Conservation (phyloP, 2,113 vertebrate genomes). For the Callopanchax toddi region DNA sequence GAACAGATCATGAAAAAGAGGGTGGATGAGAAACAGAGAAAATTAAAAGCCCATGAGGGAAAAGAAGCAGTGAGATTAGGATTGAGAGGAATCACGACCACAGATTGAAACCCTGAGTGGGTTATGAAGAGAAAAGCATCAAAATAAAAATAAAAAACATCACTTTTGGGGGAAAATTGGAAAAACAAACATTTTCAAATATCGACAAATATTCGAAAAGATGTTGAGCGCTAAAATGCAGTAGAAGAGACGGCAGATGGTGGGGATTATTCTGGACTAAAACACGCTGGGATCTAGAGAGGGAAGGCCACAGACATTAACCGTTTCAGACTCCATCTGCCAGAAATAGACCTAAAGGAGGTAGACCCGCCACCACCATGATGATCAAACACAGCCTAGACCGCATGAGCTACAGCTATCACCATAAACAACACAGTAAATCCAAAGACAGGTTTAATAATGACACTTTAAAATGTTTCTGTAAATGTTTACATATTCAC, state of each 20-base stretch:
- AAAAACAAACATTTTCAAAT: conserved; percentile 39
- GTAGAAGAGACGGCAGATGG: conserved; percentile 80
- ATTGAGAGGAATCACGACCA: conserved; percentile 24
- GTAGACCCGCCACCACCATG: conserved; percentile 24
- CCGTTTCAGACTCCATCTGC: conserved; percentile 75
- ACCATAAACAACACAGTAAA: conserved; percentile 13
- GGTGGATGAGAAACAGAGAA: conserved; percentile 1
- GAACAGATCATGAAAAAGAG: conserved; percentile 27
- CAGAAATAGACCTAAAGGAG: conserved; percentile 72
- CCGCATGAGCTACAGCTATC: neutral
- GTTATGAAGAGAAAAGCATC: conserved; percentile 1
- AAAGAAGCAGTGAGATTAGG: conserved; percentile 23
- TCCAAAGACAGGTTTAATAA: neutral
- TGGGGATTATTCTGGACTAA: conserved; percentile 81
- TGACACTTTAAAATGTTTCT: conserved; percentile 6
- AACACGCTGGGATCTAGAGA: conserved; percentile 80
- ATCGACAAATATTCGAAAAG: conserved; percentile 46
- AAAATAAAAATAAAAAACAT: neutral
- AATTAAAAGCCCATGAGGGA: conserved; percentile 16
- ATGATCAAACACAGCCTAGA: conserved; percentile 39
- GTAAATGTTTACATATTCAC: neutral
- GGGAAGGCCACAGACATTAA: conserved; percentile 73
- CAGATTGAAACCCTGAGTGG: conserved; percentile 6
- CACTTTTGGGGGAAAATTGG: conserved; percentile 6
- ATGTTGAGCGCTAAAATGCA: conserved; percentile 60